These are phyloP conservation scores for Sylvilagus floridanus DNA, from an alignment of 2,797 vertebrate genomes.

Conservation along the genomic window DNA sequence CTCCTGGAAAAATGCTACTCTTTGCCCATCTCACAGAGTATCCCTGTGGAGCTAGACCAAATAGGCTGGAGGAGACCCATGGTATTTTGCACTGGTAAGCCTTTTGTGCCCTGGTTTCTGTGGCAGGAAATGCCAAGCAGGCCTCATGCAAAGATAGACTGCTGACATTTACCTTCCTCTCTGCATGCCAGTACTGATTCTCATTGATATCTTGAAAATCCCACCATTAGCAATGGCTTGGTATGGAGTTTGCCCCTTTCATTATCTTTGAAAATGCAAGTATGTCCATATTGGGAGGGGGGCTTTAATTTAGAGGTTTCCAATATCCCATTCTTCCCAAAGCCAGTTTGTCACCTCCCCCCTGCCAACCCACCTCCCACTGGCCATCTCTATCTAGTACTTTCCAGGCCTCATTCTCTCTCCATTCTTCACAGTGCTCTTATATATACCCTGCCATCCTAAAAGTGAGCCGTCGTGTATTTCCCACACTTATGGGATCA, in stretches of 20 bases:
- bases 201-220: neutral
- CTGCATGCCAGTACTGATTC: neutral
- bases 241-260: neutral
- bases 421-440: neutral
- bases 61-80: slow-evolving; percentile 87
- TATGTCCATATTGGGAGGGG: neutral
- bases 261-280: slow-evolving; percentile 39
- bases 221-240: neutral
- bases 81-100: slow-evolving; percentile 72
- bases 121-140: neutral
- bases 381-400: neutral
- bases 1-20: slow-evolving; percentile 93
- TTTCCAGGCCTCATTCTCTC: neutral
- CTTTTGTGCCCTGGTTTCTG: neutral
- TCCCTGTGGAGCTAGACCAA: slow-evolving; percentile 88
- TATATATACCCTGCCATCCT: neutral
- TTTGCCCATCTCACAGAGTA: slow-evolving; percentile 91
- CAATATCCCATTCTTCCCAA: neutral
- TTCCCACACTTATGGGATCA: neutral
- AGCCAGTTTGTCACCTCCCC: neutral
- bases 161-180: slow-evolving; percentile 30
- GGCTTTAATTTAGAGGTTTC: neutral
- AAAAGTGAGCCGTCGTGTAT: neutral
- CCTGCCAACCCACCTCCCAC: too few relatives aligned
- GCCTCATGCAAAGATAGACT: neutral